Base-by-base conservation (phyloP, 2,797 vertebrate genomes). In the Anisognathus igniventris region DNA sequence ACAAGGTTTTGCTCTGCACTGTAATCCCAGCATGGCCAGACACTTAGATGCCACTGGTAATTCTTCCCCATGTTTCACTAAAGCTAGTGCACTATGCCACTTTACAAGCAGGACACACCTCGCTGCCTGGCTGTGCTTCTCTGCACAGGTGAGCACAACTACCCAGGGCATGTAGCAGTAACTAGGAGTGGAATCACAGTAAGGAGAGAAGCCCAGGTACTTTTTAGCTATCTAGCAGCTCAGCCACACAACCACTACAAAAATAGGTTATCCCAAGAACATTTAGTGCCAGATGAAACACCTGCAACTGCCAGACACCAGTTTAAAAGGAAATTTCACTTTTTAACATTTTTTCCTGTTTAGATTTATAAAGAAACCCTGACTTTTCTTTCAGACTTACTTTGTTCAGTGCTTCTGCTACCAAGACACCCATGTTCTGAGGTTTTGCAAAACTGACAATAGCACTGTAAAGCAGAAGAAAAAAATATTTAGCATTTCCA, bases 381-480 rank as follows among this genome's bases (percentile, higher is more conserved):
- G 42, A 53, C 33, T 17, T 48, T 57, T 58, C 48, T 14, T n/a
- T 33, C 80, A 62, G 28, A 47, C 47, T 35, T 23, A 99, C 99
- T 98, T 99, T 99, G 92, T 98, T 98, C 40, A 99, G 97, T 5
- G 98, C 97, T 84, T 98, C 98, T 57, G 98, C 94, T 27, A 96
- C 66, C 78, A 99, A 95, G 42, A 98, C 88, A 47, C 97, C 95
- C 94, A 98, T 84, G 37, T 98, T 98, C 94, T 98, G 98, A 96
- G 98, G 98, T 97, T 98, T 98, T 96, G 97, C 97, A 81, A 98
- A 77, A 78, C 94, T 95, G n/a, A 97, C 47, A 79, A 95, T 6
- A 74, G 86, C 81, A 53, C 98, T 98, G 95, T 44, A 89, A 96
- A 94, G 54, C 24, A 95, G 58, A 81, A 95, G 45, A 77, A 92